These are phyloP conservation scores for Hirtodrosophila trivittata DNA, from an alignment of 2,888 invertebrate species.

Conservation along the genomic window DNA sequence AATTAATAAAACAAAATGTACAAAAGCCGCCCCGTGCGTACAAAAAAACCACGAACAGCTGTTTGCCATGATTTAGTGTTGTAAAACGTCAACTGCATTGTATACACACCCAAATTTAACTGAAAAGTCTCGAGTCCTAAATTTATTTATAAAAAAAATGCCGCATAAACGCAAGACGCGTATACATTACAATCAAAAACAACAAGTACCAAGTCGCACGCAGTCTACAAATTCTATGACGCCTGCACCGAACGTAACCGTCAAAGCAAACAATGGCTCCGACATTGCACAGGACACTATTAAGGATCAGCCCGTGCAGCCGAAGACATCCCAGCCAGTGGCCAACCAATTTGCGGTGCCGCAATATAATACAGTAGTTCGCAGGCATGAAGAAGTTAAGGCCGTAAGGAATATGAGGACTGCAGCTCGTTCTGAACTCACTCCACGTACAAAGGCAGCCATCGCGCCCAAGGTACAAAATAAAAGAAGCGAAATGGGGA, in stretches of 20 bases:
- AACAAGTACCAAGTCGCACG: slow-evolving; percentile 9
- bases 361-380: slow-evolving; percentile 63
- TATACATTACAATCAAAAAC: slow-evolving; percentile 9
- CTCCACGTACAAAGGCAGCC: slow-evolving; percentile 62
- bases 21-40: neutral
- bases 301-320: too few species aligned
- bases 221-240: neutral
- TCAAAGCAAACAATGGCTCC: slow-evolving; percentile 26
- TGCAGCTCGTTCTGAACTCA: slow-evolving; percentile 28
- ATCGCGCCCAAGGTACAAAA: slow-evolving; percentile 70
- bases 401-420: slow-evolving; percentile 40
- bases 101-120: slow-evolving; percentile 2
- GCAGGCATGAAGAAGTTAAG: slow-evolving; percentile 53
- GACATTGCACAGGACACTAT: slow-evolving; percentile 3
- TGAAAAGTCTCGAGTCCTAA: neutral
- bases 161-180: slow-evolving; percentile 34
- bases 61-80: slow-evolving; percentile 19
- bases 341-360: slow-evolving; percentile 50
- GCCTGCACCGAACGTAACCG: slow-evolving; percentile 19
- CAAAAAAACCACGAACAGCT: slow-evolving; percentile 15
- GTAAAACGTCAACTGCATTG: slow-evolving; percentile 12
- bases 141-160: slow-evolving; percentile 36
- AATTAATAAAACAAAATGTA: slow-evolving; percentile 24
- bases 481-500: neutral
- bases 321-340: neutral